Evolutionary conservation across 37 sponge, comb jelly and placozoan genomes (phyloP), one percentile per base, ranked within the genome.

Genomic region (Beroe ovata): DNA sequence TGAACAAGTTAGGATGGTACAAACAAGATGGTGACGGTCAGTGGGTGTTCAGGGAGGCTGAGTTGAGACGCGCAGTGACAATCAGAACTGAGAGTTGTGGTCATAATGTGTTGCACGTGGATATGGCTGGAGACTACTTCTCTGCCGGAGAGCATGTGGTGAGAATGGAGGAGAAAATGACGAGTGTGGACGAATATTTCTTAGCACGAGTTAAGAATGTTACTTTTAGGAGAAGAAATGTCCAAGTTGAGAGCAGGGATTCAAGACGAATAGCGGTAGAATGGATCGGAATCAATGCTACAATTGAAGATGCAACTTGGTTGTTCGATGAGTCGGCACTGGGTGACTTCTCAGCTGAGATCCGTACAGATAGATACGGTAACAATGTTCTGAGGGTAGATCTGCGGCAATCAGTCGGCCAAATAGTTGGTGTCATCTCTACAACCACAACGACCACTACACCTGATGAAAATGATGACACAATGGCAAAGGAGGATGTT

Each of bases 1-100:
- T 42, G 6, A 42, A 11, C 54, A 77, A 77, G 38, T 54, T 77
- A 42, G 84, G 84, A 0, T 77, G 84, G 84, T 39, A 42, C 26
- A 77, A 36, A 77, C 28, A 77, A 54, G 38, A 20, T 14, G 84
- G 47, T 8, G 20, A 62, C 20, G 35, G 54, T 14, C 20, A 54
- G 54, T 29, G 3, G 36, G 33, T 21, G 4, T 40, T 39, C 14
- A 77, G 16, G 41, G 54, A 39, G 3, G 38, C 39, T 16, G 28
- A 26, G 4, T 20, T 62, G 29, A 26, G 28, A 25, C 23, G 63
- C 8, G 63, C 63, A 6, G 54, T 77, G n/a, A 33, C 39, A 54
- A 77, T 77, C 21, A 38, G 54, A 28, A 77, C 84, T 0, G 18
- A 11, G 21, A 77, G 41, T 35, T 77, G 84, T 40, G 84, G 84